Base-by-base conservation (phyloP, 35 echinoderm and acorn worm species). In the Strongylocentrotus purpuratus region DNA sequence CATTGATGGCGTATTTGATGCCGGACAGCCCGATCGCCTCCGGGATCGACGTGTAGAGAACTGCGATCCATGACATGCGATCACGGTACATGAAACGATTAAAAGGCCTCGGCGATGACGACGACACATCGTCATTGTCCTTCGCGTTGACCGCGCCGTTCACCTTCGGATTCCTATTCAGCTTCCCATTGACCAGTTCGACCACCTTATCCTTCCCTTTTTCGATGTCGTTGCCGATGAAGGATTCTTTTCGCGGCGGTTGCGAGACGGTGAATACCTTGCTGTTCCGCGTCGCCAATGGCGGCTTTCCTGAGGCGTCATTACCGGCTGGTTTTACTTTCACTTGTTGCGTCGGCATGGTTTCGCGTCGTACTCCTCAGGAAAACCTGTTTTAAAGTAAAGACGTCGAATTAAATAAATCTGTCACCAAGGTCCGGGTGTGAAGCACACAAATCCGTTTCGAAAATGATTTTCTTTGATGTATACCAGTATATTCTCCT, bases 1-100 rank as follows among this genome's bases (percentile, higher is more conserved):
- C 87, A 31, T 89, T 89, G 87, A 89, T 22, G 14, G 87, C 87
- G 87, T 89, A 89, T 46, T 89, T 89, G 33, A 89, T 46, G 45
- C 87, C 87, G 45, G 87, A 89, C 32, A 89, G 33, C 15, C 87
- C 87, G 45, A 89, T 33, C 15, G 87, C 15, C 33, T 89, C 87
- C 12, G 87, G 87, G 15, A 89, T 89, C 2, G 87, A 89, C 33
- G 32, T 89, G 87, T 89, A 89, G 32, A 89, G 45, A 22, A 89
- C 45, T 2, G 87, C 87, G 14, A 89, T 89, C 87, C 87, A 89
- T 89, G 87, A 89, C 87, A 89, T 46, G 20, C 87, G 87, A 46
- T 89, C 87, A 33, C 45, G 32, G 33, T 89, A 89, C 87, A 89
- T 46, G 12, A 46, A 46, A 18, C 33, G 87, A 18, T 33, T 33